Base-by-base conservation (phyloP, 2,797 vertebrate genomes). In the Oryzias sinensis region DNA sequence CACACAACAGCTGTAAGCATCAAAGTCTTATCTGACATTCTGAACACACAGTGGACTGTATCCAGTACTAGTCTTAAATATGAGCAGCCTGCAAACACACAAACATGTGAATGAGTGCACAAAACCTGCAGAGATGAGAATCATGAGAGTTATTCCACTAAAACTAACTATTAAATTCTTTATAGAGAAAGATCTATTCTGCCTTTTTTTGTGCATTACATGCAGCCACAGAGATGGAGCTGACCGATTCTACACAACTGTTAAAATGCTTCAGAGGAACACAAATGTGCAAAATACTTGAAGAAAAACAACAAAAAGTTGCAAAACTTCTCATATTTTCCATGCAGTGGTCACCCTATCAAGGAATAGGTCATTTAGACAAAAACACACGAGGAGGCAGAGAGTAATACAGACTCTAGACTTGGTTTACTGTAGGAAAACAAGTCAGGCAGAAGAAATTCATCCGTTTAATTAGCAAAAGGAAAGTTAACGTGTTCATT, bases 91-190 rank as follows among this genome's bases (percentile, higher is more conserved):
- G 24, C 37, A 71, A 15, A 43, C 46, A 47, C 7, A 37, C 43
- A 62, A 43, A 79, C 46, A 22, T 7, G 59, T 66, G 29, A 53
- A 53, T 14, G 51, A 59, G 40, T 59, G 52, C 44, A 74, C 45
- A 43, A n/a, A 27, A 2, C 5, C 27, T 27, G 27, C 27, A 27
- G 0, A 9, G 33, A 37, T 37, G 33, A 9, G 11, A 37, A 9
- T 37, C 3, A 37, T 37, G 33, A 37, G 9, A 37, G 33, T 37
- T 37, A 9, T 37, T 37, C 11, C 33, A 37, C 27, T 6, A 27
- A 27, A 27, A 6, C 5, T 27, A 6, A 6, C 27, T 27, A 27
- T 27, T 6, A 27, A 27, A 27, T 6, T 27, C 27, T 27, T 27
- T 27, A 6, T 27, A 48, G n/a, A 48, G 57, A 43, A 41, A 33